Evolutionary conservation across 2,888 invertebrate genomes (phyloP), one percentile per base, ranked within the genome.

Genomic region (Macaria notata): DNA sequence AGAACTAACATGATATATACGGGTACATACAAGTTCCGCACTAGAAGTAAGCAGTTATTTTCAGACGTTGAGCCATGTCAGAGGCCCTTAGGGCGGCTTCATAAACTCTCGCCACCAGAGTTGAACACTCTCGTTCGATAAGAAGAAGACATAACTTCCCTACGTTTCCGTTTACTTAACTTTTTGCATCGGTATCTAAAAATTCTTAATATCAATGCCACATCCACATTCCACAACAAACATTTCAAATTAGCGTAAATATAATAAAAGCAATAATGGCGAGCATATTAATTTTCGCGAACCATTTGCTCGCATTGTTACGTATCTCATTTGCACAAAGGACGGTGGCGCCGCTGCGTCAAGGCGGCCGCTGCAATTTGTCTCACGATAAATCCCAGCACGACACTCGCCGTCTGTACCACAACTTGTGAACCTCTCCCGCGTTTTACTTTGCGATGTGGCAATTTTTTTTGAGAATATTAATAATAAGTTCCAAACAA

Each of bases 321-420:
- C 72, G 75, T 78, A 80, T 82, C 81, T 83, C 82, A 84, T 86
- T 84, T 84, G 79, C 80, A 84, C 82, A 83, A 79, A 79, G 76
- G 79, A 83, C 74, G 71, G 75, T 67, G 54, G 52, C 54, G 56
- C 69, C 69, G 63, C 63, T 59, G 66, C 66, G 68, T 70, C 73
- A 70, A 62, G 72, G 71, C 70, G 70, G 73, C 46, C 76, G 75
- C 76, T 83, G 86, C 87, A 86, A 89, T 88, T 88, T 87, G 86
- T 87, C 83, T 79, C 72, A 68, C 81, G 84, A 86, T 86, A 87
- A 87, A 87, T 84, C 86, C 83, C 75, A 73, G 84, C 84, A 78
- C 83, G 82, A 84, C 88, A 84, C 79, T 83, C 84, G 80, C 81
- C 84, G 81, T 81, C 80, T 80, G 76, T 79, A 78, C 66, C 71